Evolutionary conservation across 2,113 vertebrate species (phyloP).

Genomic region (Argyrosomus japonicus): DNA sequence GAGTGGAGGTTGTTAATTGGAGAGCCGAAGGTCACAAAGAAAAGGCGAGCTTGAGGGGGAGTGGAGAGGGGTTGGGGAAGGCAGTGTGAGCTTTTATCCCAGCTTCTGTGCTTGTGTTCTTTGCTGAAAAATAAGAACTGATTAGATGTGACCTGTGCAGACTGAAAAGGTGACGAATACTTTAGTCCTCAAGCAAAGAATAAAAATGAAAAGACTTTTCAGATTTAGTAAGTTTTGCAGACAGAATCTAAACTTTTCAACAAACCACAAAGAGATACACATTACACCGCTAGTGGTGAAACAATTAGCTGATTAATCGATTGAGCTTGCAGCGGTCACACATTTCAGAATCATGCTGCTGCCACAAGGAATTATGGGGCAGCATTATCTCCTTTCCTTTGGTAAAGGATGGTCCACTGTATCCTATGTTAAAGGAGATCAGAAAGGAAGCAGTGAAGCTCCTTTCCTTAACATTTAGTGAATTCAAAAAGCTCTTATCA

Average conservation of each 20-base stretch:
- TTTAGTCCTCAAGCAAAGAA: background rate
- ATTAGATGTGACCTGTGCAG: background rate
- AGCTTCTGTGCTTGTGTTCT: background rate
- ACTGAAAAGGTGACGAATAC: background rate
- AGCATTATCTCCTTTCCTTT: too few species aligned
- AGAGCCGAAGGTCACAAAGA: constrained; percentile 55
- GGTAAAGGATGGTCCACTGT: too few species aligned
- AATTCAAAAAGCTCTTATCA: too few species aligned
- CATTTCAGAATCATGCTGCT: too few species aligned
- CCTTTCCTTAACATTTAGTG: too few species aligned
- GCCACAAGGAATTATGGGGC: too few species aligned
- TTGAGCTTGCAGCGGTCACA: too few species aligned
- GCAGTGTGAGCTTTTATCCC: constrained; percentile 10
- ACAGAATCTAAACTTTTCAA: background rate
- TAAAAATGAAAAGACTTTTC: background rate
- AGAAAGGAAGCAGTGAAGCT: too few species aligned
- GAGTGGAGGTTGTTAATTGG: constrained; percentile 57
- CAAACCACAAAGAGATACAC: background rate
- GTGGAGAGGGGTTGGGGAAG: background rate
- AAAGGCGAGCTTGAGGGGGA: background rate
- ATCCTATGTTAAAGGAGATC: too few species aligned
- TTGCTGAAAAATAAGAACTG: constrained; percentile 16
- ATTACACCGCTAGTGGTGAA: background rate
- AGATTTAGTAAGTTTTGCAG: background rate
- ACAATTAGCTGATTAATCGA: background rate